Base-by-base conservation (phyloP, 2,113 vertebrate species). In the Falcunculus frontatus region DNA sequence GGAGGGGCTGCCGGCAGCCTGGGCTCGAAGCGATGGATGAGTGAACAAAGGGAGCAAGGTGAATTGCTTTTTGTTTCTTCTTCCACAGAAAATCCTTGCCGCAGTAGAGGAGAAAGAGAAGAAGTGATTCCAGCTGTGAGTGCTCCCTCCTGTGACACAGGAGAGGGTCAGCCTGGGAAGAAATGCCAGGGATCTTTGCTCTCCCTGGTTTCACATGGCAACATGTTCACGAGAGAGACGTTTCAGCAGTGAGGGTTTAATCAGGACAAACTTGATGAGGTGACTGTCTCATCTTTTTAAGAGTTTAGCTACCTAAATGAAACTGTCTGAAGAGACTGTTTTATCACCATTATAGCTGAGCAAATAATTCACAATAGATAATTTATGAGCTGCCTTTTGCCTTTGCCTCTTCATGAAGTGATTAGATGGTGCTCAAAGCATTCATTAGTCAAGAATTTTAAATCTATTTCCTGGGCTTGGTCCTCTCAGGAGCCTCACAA, bases 181-280 rank as follows among this genome's bases (percentile, higher is more conserved):
- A 85, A 82, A 37, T 37, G 27, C 22, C 57, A 56, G 49, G 32
- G 9, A 27, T 46, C 49, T 75, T 63, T 70, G 39, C 26, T 52
- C 32, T 80, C 21, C 33, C 12, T 64, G 23, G 22, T 76, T 65
- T 91, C n/a, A 49, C 10, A 7, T 5, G 30, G 35, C 53, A 87
- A 53, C 5, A 4, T 1, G 0, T 41, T 64, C 27, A 8, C 0
- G 0, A 60, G 70, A 16, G 27, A 74, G 41, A 4, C 11, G 4
- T 81, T 69, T 77, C 68, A 87, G 37, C 72, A 65, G 22, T 6
- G 13, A 49, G 32, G 23, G 19, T 42, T 87, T 63, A 56, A 75
- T 55, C 65, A 37, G 3, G 22, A 29, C 0, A 5, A 16, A n/a
- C 29, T 76, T 42, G 10, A 82, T 78, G 29, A 35, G 73, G 41